Base-by-base conservation (phyloP, 2,113 vertebrate genomes). In the Phaethon lepturus region DNA sequence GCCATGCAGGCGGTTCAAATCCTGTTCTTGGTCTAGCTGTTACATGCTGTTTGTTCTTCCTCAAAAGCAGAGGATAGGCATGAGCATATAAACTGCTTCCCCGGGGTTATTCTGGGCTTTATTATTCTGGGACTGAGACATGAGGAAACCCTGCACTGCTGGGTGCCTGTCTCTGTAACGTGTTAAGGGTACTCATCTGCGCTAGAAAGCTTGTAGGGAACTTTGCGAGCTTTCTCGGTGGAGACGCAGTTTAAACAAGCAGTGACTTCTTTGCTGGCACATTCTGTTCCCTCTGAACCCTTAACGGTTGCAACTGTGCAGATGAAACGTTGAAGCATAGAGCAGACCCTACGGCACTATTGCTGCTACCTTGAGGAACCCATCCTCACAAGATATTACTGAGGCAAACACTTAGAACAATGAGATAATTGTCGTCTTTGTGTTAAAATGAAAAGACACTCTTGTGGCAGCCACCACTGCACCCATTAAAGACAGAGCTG, bases 311-410 rank as follows among this genome's bases (percentile, higher is more conserved):
- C 17, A 78, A 42, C 25, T 69, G 11, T 1, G 44, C 10, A 63
- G 18, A 29, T 2, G 28, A 53, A 91, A 71, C 29, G 52, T 0
- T 38, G 40, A 73, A 16, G 15, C 9, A 11, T 3, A 33, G 47
- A 28, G 20, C 31, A 5, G 33, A 44, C 6, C 24, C 59, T 25
- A 58, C 1, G 0, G 18, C 0, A 0, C 26, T 76, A 0, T 17
- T 28, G 2, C 25, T 75, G 8, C 31, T 63, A 13, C 38, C 14
- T 31, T 49, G 35, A 35, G 7, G 5, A 83, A 52, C 38, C 42
- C 23, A 44, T 16, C 69, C 38, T 17, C n/a, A 40, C 0, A 8
- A 84, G 20, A 58, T 9, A 6, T 3, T 69, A 29, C 13, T 53
- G 23, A 93, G 42, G 13, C 26, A 67, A 62, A 52, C 71, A 35